A percentile compares a stretch with the other conserved stretches of the same genome.
phyloP scores from a whole-genome alignment of 2,113 vertebrate species.

The Condylura cristata region DNA sequence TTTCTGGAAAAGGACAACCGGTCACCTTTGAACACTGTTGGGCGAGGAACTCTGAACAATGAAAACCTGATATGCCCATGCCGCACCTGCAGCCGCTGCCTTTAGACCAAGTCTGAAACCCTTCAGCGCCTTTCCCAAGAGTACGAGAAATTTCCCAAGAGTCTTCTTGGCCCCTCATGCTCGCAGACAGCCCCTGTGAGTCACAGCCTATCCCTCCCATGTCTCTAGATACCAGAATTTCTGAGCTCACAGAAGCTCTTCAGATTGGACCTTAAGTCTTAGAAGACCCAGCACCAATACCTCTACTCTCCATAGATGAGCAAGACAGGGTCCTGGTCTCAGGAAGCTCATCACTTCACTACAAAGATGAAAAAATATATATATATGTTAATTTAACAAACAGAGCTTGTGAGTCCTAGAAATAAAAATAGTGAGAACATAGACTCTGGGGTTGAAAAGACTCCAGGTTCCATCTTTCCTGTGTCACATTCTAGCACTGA shows the following conservation, averaged over 20 bases:
- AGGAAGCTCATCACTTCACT: neutral
- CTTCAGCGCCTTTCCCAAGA: neutral
- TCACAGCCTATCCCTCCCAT: neutral
- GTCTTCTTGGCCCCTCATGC: neutral
- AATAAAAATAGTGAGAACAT: neutral
- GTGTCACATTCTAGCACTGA: neutral
- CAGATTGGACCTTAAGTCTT: neutral
- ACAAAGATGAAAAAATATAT: slow-evolving; percentile 2
- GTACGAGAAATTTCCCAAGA: neutral
- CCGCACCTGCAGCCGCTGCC: neutral
- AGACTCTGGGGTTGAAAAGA: neutral
- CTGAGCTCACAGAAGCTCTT: neutral
- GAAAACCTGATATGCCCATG: too few species aligned
- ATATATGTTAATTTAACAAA: neutral
- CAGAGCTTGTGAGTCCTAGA: too few species aligned
- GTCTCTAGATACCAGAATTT: neutral
- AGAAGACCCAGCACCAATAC: neutral
- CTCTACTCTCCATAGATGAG: neutral
- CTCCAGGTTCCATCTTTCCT: neutral
- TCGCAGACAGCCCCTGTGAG: neutral
- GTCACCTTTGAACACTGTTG: neutral
- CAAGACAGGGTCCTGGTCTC: neutral
- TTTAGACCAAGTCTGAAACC: neutral
- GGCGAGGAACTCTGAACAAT: neutral
- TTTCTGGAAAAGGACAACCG: neutral